Conservation (phyloP, 2,888 invertebrate genomes). For the Nemapogon koenigi region DNA sequence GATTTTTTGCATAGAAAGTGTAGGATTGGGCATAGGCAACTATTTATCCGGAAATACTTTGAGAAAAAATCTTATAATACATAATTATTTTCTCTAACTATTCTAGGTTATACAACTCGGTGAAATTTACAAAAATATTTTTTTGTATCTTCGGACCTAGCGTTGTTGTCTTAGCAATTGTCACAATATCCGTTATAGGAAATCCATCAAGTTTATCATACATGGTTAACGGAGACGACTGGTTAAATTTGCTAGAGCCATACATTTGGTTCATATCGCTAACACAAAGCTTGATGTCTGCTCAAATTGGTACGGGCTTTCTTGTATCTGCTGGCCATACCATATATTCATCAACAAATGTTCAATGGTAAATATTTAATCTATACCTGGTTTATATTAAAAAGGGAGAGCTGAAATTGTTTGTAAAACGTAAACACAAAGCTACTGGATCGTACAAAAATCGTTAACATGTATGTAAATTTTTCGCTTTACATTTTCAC, state of each 20-base stretch:
- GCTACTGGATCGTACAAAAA: no score
- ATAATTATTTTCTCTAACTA: conserved; percentile 11
- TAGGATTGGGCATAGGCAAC: no score
- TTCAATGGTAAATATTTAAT: conserved; percentile 40
- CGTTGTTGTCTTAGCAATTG: conserved; percentile 24
- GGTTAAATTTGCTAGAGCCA: conserved; percentile 29
- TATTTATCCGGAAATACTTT: conserved; percentile 14
- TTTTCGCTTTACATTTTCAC: no score
- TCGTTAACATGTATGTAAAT: no score
- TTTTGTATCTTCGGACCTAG: conserved; percentile 32
- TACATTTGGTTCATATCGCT: conserved; percentile 38
- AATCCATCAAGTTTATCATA: conserved; percentile 19
- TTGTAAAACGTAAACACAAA: no score
- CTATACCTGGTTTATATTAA: no score
- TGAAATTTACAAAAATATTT: conserved; percentile 41
- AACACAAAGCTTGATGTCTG: conserved; percentile 35
- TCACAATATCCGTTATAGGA: conserved; percentile 26
- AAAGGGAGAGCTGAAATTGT: no score
- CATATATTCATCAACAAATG: conserved; percentile 35
- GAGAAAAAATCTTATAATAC: conserved; percentile 10
- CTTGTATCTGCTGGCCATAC: conserved; percentile 38
- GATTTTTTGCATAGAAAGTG: no score
- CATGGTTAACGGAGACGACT: conserved; percentile 23
- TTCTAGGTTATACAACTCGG: conserved; percentile 42
- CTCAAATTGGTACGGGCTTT: conserved; percentile 43